Conservation (phyloP, 2,797 vertebrate species). For the Ataeniobius toweri region DNA sequence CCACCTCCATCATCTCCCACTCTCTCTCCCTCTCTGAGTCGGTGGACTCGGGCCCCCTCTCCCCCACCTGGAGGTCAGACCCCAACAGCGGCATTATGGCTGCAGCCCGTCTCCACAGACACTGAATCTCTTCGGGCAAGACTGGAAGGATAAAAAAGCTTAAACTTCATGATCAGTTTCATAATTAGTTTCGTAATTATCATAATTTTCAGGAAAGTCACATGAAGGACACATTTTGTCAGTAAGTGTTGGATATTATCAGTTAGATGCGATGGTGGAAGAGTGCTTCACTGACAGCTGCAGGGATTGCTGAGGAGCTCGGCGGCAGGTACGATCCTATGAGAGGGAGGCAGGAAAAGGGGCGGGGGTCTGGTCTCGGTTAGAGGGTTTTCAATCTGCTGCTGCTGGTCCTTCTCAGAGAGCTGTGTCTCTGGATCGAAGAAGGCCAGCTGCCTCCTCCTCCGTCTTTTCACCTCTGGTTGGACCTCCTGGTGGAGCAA, state of each 20-base stretch:
- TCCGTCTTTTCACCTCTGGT: conserved; percentile 21
- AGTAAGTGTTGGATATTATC: background rate
- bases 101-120: conserved; percentile 70
- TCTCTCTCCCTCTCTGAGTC: conserved; percentile 57
- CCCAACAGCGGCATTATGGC: conserved; percentile 48
- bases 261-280: background rate
- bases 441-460: conserved; percentile 75
- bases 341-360: background rate
- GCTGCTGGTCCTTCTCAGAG: conserved; percentile 53
- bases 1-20: conserved; percentile 10
- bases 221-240: background rate
- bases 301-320: conserved; percentile 68
- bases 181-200: background rate
- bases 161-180: background rate
- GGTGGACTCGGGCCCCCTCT: conserved; percentile 54
- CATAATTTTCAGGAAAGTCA: background rate
- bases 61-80: conserved; percentile 34
- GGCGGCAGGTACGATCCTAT: conserved; percentile 26
- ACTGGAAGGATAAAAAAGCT: conserved; percentile 37
- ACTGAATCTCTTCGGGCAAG: conserved; percentile 60
- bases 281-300: conserved; percentile 64
- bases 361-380: conserved; percentile 40
- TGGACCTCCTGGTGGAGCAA: conserved; percentile 23
- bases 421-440: conserved; percentile 76
- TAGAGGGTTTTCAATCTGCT: conserved; percentile 50